Percentiles rank a stretch among this genome's conserved stretches.
These are phyloP conservation scores for Schrankia costaestrigalis DNA, from an alignment of 2,888 invertebrate species.

Conservation along the genomic window DNA sequence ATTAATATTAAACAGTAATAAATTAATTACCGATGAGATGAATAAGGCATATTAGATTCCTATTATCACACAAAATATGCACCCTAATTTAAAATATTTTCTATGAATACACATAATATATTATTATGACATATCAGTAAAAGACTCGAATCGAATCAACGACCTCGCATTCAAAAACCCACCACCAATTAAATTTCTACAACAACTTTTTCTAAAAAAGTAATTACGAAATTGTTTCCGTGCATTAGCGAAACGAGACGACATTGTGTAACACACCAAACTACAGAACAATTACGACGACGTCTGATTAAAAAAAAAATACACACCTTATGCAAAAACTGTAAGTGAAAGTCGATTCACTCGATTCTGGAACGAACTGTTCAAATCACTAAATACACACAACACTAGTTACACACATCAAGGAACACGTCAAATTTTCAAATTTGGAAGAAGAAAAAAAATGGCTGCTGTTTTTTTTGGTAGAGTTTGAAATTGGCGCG, in stretches of 20 bases:
- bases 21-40: too few relatives aligned
- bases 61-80: too few relatives aligned
- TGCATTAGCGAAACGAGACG: slow-evolving; percentile 45
- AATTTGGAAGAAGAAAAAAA: slow-evolving; percentile 19
- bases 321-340: slow-evolving; percentile 73
- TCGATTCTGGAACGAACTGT: slow-evolving; percentile 40
- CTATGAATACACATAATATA: too few relatives aligned
- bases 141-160: too few relatives aligned
- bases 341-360: slow-evolving; percentile 56
- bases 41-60: too few relatives aligned
- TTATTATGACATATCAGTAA: too few relatives aligned
- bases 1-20: too few relatives aligned
- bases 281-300: slow-evolving; percentile 54
- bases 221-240: slow-evolving; percentile 43
- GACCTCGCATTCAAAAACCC: too few relatives aligned
- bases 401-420: slow-evolving; percentile 62
- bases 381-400: slow-evolving; percentile 57
- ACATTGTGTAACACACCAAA: slow-evolving; percentile 51
- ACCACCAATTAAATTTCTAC: slow-evolving; percentile 1
- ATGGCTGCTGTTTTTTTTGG: too few relatives aligned
- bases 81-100: too few relatives aligned
- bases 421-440: slow-evolving; percentile 48
- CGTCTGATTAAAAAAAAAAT: slow-evolving; percentile 59
- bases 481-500: slow-evolving; percentile 55
- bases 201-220: slow-evolving; percentile 12